These are phyloP conservation scores for Caenorhabditis sulstoni DNA, from an alignment of 2,888 invertebrate genomes.

Conservation along the genomic window DNA sequence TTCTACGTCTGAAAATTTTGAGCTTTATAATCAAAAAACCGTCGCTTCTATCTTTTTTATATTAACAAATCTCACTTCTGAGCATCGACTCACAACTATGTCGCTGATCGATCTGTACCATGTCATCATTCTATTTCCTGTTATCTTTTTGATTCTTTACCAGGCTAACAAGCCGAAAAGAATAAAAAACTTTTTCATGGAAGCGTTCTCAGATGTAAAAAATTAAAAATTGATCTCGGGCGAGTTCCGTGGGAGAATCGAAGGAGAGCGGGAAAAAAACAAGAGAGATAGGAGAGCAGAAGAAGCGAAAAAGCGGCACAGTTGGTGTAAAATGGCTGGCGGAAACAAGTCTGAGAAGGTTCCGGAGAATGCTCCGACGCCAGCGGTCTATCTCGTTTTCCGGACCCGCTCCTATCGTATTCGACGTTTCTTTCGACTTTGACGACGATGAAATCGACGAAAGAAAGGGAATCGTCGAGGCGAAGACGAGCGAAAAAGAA, in stretches of 20 bases:
- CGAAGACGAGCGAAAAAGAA: not conserved
- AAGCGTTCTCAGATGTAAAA: slow-evolving; percentile 2
- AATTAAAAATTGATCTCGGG: not conserved
- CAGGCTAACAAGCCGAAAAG: slow-evolving; percentile 15
- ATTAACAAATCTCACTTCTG: slow-evolving; percentile 2
- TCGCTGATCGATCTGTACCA: slow-evolving; percentile 23
- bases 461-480: not conserved
- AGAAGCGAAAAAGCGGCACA: slow-evolving; percentile 9
- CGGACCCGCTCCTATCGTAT: slow-evolving; percentile 25
- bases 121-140: slow-evolving; percentile 14
- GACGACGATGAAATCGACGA: slow-evolving; percentile 31
- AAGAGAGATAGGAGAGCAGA: slow-evolving; percentile 1
- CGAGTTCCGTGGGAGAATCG: not conserved
- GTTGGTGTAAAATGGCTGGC: slow-evolving; percentile 20
- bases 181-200: not conserved
- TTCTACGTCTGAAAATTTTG: slow-evolving; percentile 17
- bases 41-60: slow-evolving; percentile 4
- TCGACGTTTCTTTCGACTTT: slow-evolving; percentile 39
- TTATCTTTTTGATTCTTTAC: not conserved
- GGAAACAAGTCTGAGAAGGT: slow-evolving; percentile 18
- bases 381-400: slow-evolving; percentile 51
- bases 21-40: slow-evolving; percentile 9
- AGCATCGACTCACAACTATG: slow-evolving; percentile 14
- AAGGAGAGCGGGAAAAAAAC: not conserved
- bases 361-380: slow-evolving; percentile 30